Percentiles rank a stretch among this genome's conserved stretches.
Conservation (phyloP, 2,113 vertebrate species). For the Odocoileus hemionus region DNA sequence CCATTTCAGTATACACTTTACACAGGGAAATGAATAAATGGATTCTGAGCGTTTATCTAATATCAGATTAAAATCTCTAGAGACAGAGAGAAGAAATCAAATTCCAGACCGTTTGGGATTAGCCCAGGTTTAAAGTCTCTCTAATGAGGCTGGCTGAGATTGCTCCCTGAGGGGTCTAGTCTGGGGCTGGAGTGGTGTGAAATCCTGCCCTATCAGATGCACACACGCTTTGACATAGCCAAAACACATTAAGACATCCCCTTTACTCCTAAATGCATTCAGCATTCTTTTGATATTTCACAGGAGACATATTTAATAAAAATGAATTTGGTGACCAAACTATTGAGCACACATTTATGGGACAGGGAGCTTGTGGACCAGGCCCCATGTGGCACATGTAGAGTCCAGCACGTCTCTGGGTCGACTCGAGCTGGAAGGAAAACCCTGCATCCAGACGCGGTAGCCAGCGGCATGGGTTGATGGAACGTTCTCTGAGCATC, state of each 20-base stretch:
- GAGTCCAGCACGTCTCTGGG: not conserved
- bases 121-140: not conserved
- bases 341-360: not conserved
- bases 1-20: not conserved
- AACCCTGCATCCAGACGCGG: not conserved
- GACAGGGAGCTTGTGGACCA: not conserved
- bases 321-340: not conserved
- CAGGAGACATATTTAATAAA: not conserved
- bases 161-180: not conserved
- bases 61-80: constrained; percentile 9
- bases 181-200: not conserved
- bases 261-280: not conserved
- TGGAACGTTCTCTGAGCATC: not conserved
- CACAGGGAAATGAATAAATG: not conserved
- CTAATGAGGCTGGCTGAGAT: not conserved
- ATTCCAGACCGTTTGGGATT: not conserved
- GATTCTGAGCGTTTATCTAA: not conserved
- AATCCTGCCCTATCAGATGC: not conserved
- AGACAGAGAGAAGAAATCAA: not conserved
- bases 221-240: not conserved
- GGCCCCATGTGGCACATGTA: rapidly evolving
- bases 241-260: not conserved
- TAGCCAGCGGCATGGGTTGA: not conserved
- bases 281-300: not conserved
- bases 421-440: not conserved